Conservation (phyloP, 2,113 vertebrate species). For the Pycnonotus jocosus region DNA sequence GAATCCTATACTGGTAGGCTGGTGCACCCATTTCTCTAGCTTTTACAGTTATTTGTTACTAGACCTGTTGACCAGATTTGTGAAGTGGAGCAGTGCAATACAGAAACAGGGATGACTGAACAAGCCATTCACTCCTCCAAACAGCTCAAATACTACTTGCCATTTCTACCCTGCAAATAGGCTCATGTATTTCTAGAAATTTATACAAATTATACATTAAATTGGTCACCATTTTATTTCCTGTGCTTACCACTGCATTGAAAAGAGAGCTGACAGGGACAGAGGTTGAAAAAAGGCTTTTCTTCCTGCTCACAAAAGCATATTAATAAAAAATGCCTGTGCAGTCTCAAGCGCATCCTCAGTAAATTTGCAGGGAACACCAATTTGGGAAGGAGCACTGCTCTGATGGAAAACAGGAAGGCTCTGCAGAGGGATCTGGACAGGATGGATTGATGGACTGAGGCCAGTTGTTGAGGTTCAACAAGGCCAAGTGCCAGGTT, state of each 20-base stretch:
- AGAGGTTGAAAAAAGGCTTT: background rate
- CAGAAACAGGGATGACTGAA: background rate
- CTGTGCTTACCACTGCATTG: background rate
- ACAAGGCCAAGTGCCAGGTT: background rate
- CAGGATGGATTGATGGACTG: background rate
- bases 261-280: background rate
- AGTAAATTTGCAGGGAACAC: background rate
- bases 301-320: background rate
- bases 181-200: background rate
- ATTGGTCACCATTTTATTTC: background rate
- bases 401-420: background rate
- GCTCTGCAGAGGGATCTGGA: background rate
- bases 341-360: background rate
- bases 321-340: background rate
- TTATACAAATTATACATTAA: background rate
- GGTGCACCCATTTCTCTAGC: background rate
- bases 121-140: background rate
- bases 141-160: background rate
- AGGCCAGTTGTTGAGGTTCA: background rate
- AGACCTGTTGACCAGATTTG: background rate
- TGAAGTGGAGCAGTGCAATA: background rate
- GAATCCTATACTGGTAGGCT: background rate
- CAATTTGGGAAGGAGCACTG: background rate
- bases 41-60: background rate
- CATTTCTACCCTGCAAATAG: background rate